Evolutionary conservation across 2,797 vertebrate species (phyloP), one percentile per base, ranked within the genome.

Genomic region (Molothrus ater): DNA sequence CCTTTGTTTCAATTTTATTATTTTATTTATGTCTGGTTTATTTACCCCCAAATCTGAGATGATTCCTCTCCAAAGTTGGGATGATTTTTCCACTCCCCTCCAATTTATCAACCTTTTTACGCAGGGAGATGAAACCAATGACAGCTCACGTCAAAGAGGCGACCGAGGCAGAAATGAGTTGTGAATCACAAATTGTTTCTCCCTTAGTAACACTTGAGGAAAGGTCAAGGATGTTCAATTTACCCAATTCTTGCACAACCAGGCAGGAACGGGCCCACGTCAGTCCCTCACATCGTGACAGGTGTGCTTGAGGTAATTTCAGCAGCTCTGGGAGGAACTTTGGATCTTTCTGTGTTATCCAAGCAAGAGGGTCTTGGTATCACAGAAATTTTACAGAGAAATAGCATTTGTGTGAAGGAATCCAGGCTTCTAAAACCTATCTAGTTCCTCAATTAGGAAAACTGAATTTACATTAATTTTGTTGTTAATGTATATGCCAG

Each of bases 161-260:
- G 31, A 86, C 31, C 7, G 48, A 70, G 86, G 96, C 71, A 93
- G 86, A 94, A 93, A 64, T 3, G 15, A 91, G 45, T 18, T 1
- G 60, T 96, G 95, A 94, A 87, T 92, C 56, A 73, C 87, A 85
- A 47, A 91, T 96, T 64, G 10, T 70, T 95, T 93, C 84, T 60
- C 75, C 71, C 75, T 91, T 87, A 70, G 81, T 85, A 40, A 85
- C 82, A 88, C 81, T 43, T 92, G n/a, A 82, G 68, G 74, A 94
- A 87, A 96, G 92, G 94, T 95, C 95, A 96, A 92, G 84, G 84
- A 93, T 75, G 42, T 94, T 69, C 78, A 80, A 59, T 61, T 79
- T 88, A 88, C 56, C 80, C 85, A 92, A 91, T 56, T 57, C 92
- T 96, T 95, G 94, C 95, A 91, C 94, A 96, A 95, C 57, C 74